A percentile compares a stretch with the other conserved stretches of the same genome.
phyloP scores from a whole-genome alignment of 2,113 vertebrate species.

The Solenodon paradoxus region DNA sequence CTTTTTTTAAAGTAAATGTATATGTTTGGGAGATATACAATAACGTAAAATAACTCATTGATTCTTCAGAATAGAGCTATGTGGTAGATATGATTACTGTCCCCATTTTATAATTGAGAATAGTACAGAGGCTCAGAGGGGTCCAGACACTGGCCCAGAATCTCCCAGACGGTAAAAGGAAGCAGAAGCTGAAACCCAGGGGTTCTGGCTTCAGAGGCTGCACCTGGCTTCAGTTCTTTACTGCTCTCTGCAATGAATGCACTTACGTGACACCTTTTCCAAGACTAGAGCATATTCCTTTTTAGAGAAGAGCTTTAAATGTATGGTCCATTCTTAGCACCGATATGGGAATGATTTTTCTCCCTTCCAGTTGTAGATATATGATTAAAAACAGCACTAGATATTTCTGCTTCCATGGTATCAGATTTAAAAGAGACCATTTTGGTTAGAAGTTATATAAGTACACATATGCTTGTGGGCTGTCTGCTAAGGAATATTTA shows the following conservation, averaged over 20 bases:
- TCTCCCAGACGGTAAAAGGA: not conserved
- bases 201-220: not conserved
- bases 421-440: conserved; percentile 87
- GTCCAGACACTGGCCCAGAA: not conserved
- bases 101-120: not conserved
- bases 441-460: conserved; percentile 86
- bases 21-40: not conserved
- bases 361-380: conserved; percentile 69
- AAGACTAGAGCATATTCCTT: not conserved
- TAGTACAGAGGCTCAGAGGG: not conserved
- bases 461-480: conserved; percentile 64
- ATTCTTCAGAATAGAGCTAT: not conserved
- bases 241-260: not conserved
- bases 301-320: not conserved
- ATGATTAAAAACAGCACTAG: conserved; percentile 71
- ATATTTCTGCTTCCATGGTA: conserved; percentile 76
- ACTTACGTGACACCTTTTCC: not conserved
- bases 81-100: not conserved
- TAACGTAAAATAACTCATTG: not conserved
- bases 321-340: not conserved
- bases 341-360: not conserved
- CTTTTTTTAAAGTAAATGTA: not conserved
- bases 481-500: not conserved
- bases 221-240: no score
- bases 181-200: not conserved